Evolutionary conservation across 2,888 invertebrate genomes (phyloP).

Genomic region (Campoletis raptor): DNA sequence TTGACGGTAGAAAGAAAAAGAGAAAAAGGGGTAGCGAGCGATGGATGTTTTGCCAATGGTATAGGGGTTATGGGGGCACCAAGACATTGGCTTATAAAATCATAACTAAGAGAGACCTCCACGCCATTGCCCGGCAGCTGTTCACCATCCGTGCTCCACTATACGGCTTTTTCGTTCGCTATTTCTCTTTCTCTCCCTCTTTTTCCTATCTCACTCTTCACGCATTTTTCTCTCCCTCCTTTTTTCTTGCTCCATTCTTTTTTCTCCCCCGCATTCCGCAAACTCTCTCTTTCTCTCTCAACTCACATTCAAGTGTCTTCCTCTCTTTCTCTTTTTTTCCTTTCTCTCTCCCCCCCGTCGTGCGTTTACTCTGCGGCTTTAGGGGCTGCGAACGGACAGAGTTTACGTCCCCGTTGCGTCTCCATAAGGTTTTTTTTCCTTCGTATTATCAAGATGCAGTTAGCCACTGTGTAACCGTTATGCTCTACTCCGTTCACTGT

Average conservation of each 20-base stretch:
- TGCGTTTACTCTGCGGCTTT: constrained; percentile 8
- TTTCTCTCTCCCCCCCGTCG: constrained; percentile 17
- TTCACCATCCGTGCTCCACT: constrained; percentile 82
- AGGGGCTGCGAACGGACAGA: constrained; percentile 49
- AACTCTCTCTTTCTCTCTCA: constrained; percentile 71
- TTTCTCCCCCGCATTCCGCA: constrained; percentile 81
- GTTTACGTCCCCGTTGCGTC: constrained; percentile 16
- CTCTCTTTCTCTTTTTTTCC: constrained; percentile 14
- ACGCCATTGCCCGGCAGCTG: constrained; percentile 80
- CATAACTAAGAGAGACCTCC: constrained; percentile 73
- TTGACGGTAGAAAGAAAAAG: constrained; percentile 54
- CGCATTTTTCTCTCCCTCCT: constrained; percentile 45
- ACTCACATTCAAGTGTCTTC: not conserved
- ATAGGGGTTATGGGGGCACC: constrained; percentile 77
- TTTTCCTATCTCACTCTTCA: constrained; percentile 41
- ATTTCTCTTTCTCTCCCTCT: constrained; percentile 61
- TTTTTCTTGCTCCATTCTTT: constrained; percentile 57
- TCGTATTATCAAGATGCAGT: not conserved
- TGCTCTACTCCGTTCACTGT: not conserved
- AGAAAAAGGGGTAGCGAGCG: constrained; percentile 55
- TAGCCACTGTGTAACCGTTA: not conserved
- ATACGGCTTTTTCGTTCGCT: constrained; percentile 72
- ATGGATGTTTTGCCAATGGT: constrained; percentile 64
- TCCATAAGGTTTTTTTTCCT: constrained; percentile 24
- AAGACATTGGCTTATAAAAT: constrained; percentile 54